These are phyloP conservation scores for Phataginus tricuspis DNA, from an alignment of 2,797 vertebrate species.

Conservation along the genomic window DNA sequence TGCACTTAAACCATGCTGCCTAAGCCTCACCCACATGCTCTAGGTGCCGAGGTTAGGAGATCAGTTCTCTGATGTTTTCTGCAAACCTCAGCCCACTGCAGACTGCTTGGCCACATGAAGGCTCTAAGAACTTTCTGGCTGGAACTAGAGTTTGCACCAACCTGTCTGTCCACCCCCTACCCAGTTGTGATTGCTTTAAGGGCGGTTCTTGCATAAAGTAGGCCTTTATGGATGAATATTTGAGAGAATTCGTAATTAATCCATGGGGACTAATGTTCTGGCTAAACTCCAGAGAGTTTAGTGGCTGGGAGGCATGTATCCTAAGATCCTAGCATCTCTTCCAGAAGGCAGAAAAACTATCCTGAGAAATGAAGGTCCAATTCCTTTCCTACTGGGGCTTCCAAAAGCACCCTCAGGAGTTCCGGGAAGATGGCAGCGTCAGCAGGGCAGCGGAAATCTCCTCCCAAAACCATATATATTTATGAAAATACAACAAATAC, in stretches of 20 bases:
- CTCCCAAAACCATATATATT: too few relatives aligned
- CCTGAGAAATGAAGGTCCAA: not conserved
- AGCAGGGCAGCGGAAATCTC: too few relatives aligned
- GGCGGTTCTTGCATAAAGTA: not conserved
- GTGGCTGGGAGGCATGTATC: not conserved
- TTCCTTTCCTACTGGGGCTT: not conserved
- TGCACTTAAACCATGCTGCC: not conserved
- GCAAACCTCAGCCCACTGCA: not conserved
- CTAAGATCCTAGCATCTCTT: not conserved
- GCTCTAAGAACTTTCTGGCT: not conserved
- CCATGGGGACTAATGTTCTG: not conserved
- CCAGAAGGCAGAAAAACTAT: not conserved
- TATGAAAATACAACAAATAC: too few relatives aligned
- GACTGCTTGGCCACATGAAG: not conserved
- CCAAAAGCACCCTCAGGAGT: not conserved
- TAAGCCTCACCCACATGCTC: not conserved
- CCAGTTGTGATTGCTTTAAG: not conserved
- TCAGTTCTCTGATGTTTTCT: not conserved
- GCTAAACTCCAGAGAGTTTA: not conserved
- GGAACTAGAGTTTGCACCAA: not conserved
- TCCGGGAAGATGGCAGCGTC: too few relatives aligned
- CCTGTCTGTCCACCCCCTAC: not conserved
- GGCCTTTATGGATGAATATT: not conserved
- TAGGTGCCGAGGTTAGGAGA: not conserved
- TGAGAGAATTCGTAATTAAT: not conserved